Percentiles rank a stretch among this genome's conserved stretches.
Conservation (phyloP, 2,113 vertebrate genomes). For the Tricholaema leucomelas region DNA sequence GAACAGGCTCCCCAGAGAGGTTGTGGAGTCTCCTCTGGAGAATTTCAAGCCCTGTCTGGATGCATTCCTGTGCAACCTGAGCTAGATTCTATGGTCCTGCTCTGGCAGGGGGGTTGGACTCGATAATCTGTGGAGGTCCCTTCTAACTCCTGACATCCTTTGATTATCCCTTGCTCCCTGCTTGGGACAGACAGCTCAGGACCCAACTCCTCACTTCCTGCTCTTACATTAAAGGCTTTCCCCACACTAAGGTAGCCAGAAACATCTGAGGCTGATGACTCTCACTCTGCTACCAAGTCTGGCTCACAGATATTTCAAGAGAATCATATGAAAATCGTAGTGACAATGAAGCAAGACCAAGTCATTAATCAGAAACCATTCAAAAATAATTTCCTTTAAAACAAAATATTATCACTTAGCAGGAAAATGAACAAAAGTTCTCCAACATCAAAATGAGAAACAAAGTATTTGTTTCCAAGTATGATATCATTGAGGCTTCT, state of each 20-base stretch:
- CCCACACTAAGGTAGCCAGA: neutral
- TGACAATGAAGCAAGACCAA: slow-evolving; percentile 26
- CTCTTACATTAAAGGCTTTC: neutral
- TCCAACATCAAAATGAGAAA: neutral
- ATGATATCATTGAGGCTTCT: neutral
- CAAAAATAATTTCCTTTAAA: slow-evolving; percentile 33
- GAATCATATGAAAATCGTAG: slow-evolving; percentile 4
- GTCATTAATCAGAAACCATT: slow-evolving; percentile 28
- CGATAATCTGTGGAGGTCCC: too few relatives aligned
- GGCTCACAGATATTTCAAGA: neutral
- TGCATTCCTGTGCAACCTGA: too few relatives aligned
- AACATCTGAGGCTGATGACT: neutral
- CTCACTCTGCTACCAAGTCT: neutral
- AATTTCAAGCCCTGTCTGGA: too few relatives aligned
- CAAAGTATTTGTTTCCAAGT: neutral
- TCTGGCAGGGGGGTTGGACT: too few relatives aligned
- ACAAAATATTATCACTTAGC: slow-evolving; percentile 14
- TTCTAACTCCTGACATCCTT: too few relatives aligned
- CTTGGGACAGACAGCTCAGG: neutral
- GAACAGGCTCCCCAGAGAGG: too few relatives aligned
- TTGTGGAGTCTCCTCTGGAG: too few relatives aligned
- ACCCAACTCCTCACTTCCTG: neutral
- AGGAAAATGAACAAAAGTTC: neutral
- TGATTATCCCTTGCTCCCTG: accelerated
- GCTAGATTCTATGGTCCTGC: too few relatives aligned